Percentiles rank a stretch among this genome's conserved stretches.
phyloP scores from a whole-genome alignment of 2,113 vertebrate genomes.

The Phaethon lepturus region DNA sequence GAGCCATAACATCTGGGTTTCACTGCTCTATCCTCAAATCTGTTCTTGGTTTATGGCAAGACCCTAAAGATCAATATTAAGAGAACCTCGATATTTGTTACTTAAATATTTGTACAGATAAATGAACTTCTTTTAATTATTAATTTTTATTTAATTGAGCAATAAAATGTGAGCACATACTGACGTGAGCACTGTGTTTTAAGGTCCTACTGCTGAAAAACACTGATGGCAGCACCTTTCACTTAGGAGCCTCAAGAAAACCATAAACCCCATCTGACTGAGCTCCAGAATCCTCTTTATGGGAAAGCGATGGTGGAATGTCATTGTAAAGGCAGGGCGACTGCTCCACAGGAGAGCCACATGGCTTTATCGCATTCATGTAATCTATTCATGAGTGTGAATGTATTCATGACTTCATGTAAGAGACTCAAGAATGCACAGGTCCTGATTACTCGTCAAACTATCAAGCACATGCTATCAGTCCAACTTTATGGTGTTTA shows the following conservation, averaged over 20 bases:
- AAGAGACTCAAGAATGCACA: not conserved
- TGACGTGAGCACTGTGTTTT: not conserved
- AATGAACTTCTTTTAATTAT: not conserved
- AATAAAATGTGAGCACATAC: not conserved
- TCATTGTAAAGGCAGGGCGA: not conserved
- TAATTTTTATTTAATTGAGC: not conserved
- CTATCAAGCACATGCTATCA: not conserved
- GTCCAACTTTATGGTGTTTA: not conserved
- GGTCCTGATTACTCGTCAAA: not conserved
- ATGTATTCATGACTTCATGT: too few relatives aligned
- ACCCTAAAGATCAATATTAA: not conserved
- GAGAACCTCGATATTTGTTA: not conserved
- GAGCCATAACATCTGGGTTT: not conserved
- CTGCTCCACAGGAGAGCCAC: not conserved
- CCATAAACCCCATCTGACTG: not conserved
- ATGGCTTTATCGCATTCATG: not conserved
- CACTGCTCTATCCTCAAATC: not conserved
- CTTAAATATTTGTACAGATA: not conserved
- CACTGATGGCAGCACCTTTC: not conserved
- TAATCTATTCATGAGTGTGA: too few relatives aligned
- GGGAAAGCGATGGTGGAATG: not conserved
- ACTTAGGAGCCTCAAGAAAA: not conserved
- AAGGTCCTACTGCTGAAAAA: not conserved
- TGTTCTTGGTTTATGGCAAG: not conserved
- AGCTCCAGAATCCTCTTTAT: not conserved